A percentile compares a stretch with the other conserved stretches of the same genome.
Conservation (phyloP, 2,113 vertebrate genomes). For the Pristiophorus japonicus region DNA sequence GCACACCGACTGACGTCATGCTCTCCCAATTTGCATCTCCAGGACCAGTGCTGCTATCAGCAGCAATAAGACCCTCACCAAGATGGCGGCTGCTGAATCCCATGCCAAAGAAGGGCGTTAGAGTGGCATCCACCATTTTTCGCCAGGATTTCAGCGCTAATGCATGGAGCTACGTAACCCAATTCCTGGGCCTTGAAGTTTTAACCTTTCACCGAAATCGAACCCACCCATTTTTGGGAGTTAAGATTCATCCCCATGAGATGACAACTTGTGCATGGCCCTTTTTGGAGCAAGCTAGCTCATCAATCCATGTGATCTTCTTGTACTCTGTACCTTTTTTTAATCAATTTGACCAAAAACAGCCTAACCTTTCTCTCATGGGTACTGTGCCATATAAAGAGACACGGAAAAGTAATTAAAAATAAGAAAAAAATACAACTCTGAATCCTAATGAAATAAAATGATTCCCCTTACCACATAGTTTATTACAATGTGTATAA, state of each 20-base stretch:
- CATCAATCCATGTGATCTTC: background rate
- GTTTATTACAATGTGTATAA: background rate
- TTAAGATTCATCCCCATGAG: background rate
- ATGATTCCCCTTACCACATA: background rate
- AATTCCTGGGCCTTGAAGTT: too few species aligned
- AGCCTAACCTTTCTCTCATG: background rate
- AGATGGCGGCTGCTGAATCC: too few species aligned
- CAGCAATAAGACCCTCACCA: too few species aligned
- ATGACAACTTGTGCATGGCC: background rate
- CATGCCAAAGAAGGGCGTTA: too few species aligned
- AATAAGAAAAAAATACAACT: background rate
- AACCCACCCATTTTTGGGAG: too few species aligned
- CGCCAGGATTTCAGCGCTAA: too few species aligned
- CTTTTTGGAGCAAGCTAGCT: background rate
- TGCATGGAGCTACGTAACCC: too few species aligned
- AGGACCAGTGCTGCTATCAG: too few species aligned
- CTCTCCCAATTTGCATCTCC: too few species aligned
- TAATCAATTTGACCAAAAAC: background rate
- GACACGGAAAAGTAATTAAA: background rate
- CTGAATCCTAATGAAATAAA: background rate
- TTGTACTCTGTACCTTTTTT: background rate
- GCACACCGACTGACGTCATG: too few species aligned
- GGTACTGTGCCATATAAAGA: background rate
- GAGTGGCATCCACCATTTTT: too few species aligned
- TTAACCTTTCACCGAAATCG: too few species aligned